Conservation (phyloP, 2,113 vertebrate species). For the Rynchops niger region DNA sequence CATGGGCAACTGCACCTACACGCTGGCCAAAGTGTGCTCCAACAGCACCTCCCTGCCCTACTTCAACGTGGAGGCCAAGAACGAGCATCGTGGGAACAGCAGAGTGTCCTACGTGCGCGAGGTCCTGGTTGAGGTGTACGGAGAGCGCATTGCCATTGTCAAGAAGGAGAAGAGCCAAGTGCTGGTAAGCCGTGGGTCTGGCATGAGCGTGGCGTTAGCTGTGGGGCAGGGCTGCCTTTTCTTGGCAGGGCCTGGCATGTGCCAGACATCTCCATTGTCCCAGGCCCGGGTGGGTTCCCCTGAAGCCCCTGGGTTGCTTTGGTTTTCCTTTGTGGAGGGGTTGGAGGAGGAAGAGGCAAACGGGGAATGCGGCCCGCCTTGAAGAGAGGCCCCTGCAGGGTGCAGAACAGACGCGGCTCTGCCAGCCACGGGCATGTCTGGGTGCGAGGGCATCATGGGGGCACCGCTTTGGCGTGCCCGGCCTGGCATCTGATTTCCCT, state of each 20-base stretch:
- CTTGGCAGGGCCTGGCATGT: rapidly evolving
- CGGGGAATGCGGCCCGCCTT: rapidly evolving
- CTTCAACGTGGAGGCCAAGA: constrained; percentile 82
- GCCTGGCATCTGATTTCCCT: background rate
- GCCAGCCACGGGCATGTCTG: rapidly evolving
- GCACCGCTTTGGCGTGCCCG: rapidly evolving
- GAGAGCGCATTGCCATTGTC: constrained; percentile 68
- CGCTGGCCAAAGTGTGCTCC: constrained; percentile 78
- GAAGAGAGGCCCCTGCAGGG: background rate
- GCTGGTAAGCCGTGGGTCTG: constrained; percentile 73
- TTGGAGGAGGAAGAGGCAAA: background rate
- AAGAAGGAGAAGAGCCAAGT: constrained; percentile 68
- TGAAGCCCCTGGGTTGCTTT: rapidly evolving
- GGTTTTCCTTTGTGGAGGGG: rapidly evolving
- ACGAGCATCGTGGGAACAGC: constrained; percentile 63
- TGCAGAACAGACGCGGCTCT: background rate
- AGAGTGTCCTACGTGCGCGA: constrained; percentile 69
- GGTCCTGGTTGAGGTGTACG: constrained; percentile 68
- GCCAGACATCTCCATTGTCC: rapidly evolving
- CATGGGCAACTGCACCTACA: constrained; percentile 79
- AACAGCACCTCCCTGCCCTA: constrained; percentile 59
- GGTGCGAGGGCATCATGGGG: background rate
- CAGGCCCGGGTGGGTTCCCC: background rate
- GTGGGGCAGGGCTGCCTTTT: background rate
- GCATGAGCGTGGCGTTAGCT: rapidly evolving